Base-by-base conservation (phyloP, 2,797 vertebrate genomes). In the Sebastes nivosus region DNA sequence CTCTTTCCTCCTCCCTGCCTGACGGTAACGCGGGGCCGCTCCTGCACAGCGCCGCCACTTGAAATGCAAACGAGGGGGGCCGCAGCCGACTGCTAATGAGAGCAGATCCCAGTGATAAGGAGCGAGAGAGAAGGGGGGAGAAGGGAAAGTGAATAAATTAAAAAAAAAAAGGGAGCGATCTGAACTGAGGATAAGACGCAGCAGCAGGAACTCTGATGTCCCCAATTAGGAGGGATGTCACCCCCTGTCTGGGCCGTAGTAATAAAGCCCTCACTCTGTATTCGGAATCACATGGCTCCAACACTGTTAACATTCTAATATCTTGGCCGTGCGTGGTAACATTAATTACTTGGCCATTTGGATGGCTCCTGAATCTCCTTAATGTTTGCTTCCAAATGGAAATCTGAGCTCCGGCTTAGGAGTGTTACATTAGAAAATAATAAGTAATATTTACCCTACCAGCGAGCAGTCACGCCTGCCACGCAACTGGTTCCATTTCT, bases 241-340 rank as follows among this genome's bases (percentile, higher is more conserved):
- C 97, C 97, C 97, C 97, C 97, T 95, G 97, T 97, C 97, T 97
- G 95, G 96, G 96, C 96, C 95, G 96, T 89, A 94, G 96, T 98
- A 98, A 98, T 99, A 99, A 99, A 99, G 97, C 98, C 97, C 97
- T 98, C 97, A 97, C 98, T 98, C 96, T 94, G 97, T 98, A 99
- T 99, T 99, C 97, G 95, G 96, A 97, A 97, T 97, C 98, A 98
- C 97, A 98, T 95, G 95, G 97, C 96, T 97, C 97, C 96, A 97
- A 97, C 97, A 97, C 97, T 98, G 97, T 99, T 99, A 99, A 99
- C 98, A 99, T 99, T 97, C 97, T 99, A 99, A 99, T 99, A 97
- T 98, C 96, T 97, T 97, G 97, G 97, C 96, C 96, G 97, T 98
- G 98, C 96, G 74, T 89, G 95, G 96, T 97, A 98, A 98, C 98